Evolutionary conservation across 2,797 vertebrate species (phyloP).

Genomic region (Paguma larvata): DNA sequence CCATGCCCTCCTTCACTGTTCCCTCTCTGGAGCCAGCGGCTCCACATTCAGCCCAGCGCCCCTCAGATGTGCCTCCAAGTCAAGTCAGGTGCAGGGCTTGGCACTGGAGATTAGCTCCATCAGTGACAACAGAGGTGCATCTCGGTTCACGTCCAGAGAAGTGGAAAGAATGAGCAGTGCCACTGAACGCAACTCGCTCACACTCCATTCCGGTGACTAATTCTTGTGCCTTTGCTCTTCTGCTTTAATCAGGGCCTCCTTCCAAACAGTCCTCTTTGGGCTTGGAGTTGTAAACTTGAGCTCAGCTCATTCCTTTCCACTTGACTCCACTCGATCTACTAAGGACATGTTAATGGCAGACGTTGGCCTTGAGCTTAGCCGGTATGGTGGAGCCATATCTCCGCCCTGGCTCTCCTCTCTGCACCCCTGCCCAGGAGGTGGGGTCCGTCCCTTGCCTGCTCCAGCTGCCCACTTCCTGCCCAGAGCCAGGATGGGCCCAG

Average conservation of each 20-base stretch:
- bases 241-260: not conserved
- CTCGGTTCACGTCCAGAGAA: not conserved
- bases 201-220: not conserved
- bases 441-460: not conserved
- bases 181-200: not conserved
- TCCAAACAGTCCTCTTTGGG: not conserved
- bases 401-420: not conserved
- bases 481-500: not conserved
- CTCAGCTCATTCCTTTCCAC: not conserved
- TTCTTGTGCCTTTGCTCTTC: not conserved
- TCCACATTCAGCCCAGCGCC: not conserved
- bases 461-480: not conserved
- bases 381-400: not conserved
- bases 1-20: rapidly evolving
- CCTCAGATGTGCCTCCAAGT: not conserved
- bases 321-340: not conserved
- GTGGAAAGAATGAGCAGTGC: not conserved
- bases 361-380: not conserved
- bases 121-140: not conserved
- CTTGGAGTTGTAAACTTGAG: not conserved
- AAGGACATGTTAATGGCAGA: not conserved
- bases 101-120: not conserved
- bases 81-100: not conserved
- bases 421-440: not conserved
- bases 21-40: not conserved